Base-by-base conservation (phyloP, 2,797 vertebrate species). In the Centropyge bicolor region DNA sequence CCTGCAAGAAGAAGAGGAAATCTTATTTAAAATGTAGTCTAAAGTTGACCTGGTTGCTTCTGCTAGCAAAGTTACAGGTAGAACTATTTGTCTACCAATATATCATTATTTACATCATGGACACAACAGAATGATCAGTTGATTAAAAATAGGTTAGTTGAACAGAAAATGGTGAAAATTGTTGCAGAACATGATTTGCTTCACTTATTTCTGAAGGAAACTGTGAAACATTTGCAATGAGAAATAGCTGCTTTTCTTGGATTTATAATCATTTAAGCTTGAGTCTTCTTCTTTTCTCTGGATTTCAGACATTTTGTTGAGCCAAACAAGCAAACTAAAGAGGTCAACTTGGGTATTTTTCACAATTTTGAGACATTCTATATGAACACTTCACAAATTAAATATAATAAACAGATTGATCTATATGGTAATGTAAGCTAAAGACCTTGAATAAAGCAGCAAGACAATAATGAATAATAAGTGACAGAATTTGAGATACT, bases 1-100 rank as follows among this genome's bases (percentile, higher is more conserved):
- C 95, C 90, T 93, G 74, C 6, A 77, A 66, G 9, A 74, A 40
- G 91, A 89, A 41, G 12, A 51, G 19, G 3, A 46, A n/a, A 77
- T 56, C 13, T 19, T 17, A 46, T 41, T 49, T 5, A 60, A 13
- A 13, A 54, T 27, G 24, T 1, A 24, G n/a, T 13, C 46, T 24
- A 2, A 67, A 43, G n/a, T 49, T 56, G 56, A 9, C 6, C 24
- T 43, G 59, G 13, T 35, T 45, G 17, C 24, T 51, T 41, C 19
- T 22, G 41, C n/a, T n/a, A n/a, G 24, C 19, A 57, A n/a, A 45
- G 20, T 20, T 19, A 35, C n/a, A 51, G 38, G 4, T 3, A 36
- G 9, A 3, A 36, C 16, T 5, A 31, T 9, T 51, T 16, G 16
- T 54, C 11, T 14, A 24, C 0, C n/a, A 5, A n/a, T 49, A 0